phyloP scores from a whole-genome alignment of 1,140 invertebrate genomes.

The Cydia amplana region DNA sequence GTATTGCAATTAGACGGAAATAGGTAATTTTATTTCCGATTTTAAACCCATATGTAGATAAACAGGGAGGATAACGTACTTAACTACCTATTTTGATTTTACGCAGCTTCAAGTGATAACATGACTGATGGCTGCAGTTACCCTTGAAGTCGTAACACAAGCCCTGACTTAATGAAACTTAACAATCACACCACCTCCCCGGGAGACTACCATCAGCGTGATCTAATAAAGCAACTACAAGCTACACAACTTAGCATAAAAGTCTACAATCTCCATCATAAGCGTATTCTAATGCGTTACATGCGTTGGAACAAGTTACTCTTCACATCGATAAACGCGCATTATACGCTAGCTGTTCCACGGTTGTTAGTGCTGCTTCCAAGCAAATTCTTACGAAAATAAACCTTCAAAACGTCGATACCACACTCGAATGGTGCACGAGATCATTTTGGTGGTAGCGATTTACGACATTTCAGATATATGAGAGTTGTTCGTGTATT shows the following conservation, averaged over 20 bases:
- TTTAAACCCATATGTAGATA: no score
- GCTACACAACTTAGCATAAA: constrained; percentile 5
- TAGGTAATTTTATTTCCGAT: no score
- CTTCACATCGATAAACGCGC: constrained; percentile 28
- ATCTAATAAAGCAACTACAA: constrained; percentile 18
- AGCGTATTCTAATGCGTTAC: constrained; percentile 30
- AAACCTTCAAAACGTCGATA: constrained; percentile 27
- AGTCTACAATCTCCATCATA: constrained; percentile 23
- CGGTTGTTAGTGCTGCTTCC: constrained; percentile 47
- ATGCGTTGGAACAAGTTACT: constrained; percentile 30
- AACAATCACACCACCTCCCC: constrained; percentile 1
- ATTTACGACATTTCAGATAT: constrained; percentile 31
- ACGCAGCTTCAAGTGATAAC: not conserved
- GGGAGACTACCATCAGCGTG: not conserved
- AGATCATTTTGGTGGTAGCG: constrained; percentile 14
- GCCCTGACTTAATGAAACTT: not conserved
- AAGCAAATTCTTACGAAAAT: constrained; percentile 7
- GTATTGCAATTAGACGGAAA: no score
- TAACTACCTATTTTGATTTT: not conserved
- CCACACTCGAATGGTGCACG: not conserved
- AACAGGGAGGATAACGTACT: not conserved
- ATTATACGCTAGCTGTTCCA: constrained; percentile 33
- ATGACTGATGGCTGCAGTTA: constrained; percentile 14
- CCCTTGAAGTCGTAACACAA: not conserved
- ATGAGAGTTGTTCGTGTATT: constrained; percentile 23